Evolutionary conservation across 2,888 invertebrate genomes (phyloP), one percentile per base, ranked within the genome.

Genomic region (Philereme vetulata): DNA sequence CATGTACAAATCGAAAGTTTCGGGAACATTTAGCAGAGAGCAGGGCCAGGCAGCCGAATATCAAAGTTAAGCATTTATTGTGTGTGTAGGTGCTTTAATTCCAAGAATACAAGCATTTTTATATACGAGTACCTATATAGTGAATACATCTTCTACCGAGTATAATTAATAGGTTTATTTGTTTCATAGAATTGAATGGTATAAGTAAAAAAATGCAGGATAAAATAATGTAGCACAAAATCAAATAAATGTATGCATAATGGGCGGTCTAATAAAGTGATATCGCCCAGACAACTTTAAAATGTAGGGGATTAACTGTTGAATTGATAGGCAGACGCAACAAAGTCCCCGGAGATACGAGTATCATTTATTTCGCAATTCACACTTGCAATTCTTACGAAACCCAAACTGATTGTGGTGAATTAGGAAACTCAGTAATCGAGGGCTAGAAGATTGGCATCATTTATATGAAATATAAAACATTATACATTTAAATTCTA

Each of bases 401-500:
- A 72, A 76, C 68, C 72, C 74, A 82, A 74, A 82, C 80, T 77
- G 73, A 71, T 74, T 68, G 77, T 69, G 68, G 73, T 72, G 66
- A 67, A 74, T 70, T 64, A 54, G 58, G 64, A 66, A 70, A 70
- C 72, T 46, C 42, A 48, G 62, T 58, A 53, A 60, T 64, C 62
- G 51, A 52, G 62, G 66, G 66, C 67, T 64, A 69, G 71, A 65
- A 67, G 62, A 38, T 34, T 33, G 38, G 35, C 42, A 10, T 3
- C 34, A 34, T 9, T 36, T n/a, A 46, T 52, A 44, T 45, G 43
- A 43, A 48, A 55, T 42, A 48, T 11, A 55, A 55, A 48, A 43
- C 36, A 21, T 21, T 21, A 21, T 21, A 21, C 21, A 21, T 21
- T 21, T 21, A 21, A 21, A 21, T 21, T 21, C 21, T 21, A 21